Conservation (phyloP, 2,113 vertebrate species). For the Cathartes aura region DNA sequence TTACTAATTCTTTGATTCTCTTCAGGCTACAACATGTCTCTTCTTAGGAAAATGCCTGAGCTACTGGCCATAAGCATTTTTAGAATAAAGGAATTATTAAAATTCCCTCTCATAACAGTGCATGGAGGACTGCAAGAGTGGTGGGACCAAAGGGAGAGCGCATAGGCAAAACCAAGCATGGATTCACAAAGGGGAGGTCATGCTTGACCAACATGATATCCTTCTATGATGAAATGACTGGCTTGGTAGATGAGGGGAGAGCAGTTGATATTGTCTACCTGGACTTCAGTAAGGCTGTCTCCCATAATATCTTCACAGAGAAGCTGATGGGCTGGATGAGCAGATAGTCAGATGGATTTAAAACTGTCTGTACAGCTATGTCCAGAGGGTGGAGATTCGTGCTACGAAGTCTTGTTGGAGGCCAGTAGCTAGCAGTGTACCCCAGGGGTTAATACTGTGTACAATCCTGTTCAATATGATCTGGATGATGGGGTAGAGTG, state of each 20-base stretch:
- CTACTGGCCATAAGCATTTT: background rate
- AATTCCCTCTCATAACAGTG: background rate
- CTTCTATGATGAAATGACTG: background rate
- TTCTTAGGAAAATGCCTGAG: background rate
- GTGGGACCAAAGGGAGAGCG: background rate
- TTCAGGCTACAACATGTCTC: background rate
- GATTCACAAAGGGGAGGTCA: background rate
- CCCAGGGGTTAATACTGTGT: background rate
- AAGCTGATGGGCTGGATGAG: background rate
- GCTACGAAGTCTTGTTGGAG: background rate
- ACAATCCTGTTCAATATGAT: rapidly evolving
- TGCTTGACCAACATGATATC: background rate
- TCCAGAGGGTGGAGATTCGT: background rate
- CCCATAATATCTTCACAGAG: background rate
- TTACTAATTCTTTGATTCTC: background rate
- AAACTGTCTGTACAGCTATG: background rate
- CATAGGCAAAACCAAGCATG: background rate
- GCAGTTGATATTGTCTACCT: background rate
- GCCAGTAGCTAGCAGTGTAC: background rate
- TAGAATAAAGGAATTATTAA: background rate
- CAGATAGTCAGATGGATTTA: background rate
- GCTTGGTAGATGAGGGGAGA: background rate
- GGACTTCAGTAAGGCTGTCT: background rate
- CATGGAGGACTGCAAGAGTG: background rate
- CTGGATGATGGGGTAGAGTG: background rate